phyloP scores from a whole-genome alignment of 2,113 vertebrate genomes.

The Tichodroma muraria region DNA sequence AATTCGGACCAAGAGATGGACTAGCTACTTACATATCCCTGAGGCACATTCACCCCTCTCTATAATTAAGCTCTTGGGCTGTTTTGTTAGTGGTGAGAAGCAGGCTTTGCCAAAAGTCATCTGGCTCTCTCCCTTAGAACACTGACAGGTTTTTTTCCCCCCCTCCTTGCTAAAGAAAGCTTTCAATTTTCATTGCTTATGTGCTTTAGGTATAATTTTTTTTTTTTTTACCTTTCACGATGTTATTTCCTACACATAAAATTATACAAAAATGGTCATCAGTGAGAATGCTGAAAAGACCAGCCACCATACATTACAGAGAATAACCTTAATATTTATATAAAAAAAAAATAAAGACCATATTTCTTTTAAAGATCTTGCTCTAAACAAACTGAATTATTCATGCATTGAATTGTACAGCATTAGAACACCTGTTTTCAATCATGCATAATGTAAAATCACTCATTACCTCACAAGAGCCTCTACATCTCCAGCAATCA shows the following conservation, averaged over 20 bases:
- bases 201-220: constrained; percentile 70
- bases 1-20: constrained; percentile 68
- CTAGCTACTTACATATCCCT: constrained; percentile 66
- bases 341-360: constrained; percentile 69
- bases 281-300: constrained; percentile 64
- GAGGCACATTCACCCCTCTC: constrained; percentile 67
- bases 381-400: constrained; percentile 92
- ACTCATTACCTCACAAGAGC: constrained; percentile 98
- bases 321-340: constrained; percentile 70
- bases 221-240: constrained; percentile 67
- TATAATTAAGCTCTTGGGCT: constrained; percentile 74
- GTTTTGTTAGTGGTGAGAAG: constrained; percentile 71
- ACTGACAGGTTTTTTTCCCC: constrained; percentile 55
- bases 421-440: constrained; percentile 98
- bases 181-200: constrained; percentile 69
- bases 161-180: constrained; percentile 68
- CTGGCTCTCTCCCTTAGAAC: constrained; percentile 68
- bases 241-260: constrained; percentile 67
- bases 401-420: constrained; percentile 91
- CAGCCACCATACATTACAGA: constrained; percentile 48
- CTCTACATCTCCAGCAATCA: constrained; percentile 97
- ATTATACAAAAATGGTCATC: constrained; percentile 69
- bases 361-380: constrained; percentile 81
- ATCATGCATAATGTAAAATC: constrained; percentile 94
- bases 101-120: constrained; percentile 73